A percentile compares a stretch with the other conserved stretches of the same genome.
Evolutionary conservation across 2,797 vertebrate genomes (phyloP).

Genomic region (Odontamblyopus rebecca): DNA sequence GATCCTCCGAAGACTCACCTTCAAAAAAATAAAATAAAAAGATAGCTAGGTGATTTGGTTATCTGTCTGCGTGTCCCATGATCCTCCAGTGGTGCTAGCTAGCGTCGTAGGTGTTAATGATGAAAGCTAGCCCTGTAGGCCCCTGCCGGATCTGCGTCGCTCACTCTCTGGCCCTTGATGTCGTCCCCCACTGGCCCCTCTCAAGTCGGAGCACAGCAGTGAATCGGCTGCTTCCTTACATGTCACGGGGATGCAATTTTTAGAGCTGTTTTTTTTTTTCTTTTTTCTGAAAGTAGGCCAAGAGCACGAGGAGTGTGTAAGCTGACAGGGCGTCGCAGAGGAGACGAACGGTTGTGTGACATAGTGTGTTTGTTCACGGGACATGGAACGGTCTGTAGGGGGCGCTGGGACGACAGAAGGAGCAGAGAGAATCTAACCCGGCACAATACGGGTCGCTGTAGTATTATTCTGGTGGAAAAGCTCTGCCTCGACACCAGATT

Average conservation of each 20-base stretch:
- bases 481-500: too few relatives aligned
- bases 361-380: constrained; percentile 46
- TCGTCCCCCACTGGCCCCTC: constrained; percentile 49
- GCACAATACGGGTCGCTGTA: background rate
- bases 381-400: constrained; percentile 37
- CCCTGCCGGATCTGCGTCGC: constrained; percentile 40
- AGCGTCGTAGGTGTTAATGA: constrained; percentile 41
- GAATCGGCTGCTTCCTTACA: constrained; percentile 55
- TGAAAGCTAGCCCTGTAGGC: constrained; percentile 51
- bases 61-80: constrained; percentile 1
- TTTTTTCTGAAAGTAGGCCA: constrained; percentile 65
- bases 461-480: background rate
- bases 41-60: background rate
- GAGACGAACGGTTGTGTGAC: constrained; percentile 50
- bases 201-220: constrained; percentile 45
- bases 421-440: background rate
- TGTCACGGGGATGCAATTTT: constrained; percentile 63
- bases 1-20: constrained; percentile 17
- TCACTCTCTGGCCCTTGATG: constrained; percentile 48
- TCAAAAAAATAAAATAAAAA: background rate
- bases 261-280: constrained; percentile 34
- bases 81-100: constrained; percentile 23
- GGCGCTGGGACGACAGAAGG: constrained; percentile 24
- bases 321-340: constrained; percentile 50
- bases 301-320: constrained; percentile 52